phyloP scores from a whole-genome alignment of 2,888 invertebrate species.

The Lysandra coridon region DNA sequence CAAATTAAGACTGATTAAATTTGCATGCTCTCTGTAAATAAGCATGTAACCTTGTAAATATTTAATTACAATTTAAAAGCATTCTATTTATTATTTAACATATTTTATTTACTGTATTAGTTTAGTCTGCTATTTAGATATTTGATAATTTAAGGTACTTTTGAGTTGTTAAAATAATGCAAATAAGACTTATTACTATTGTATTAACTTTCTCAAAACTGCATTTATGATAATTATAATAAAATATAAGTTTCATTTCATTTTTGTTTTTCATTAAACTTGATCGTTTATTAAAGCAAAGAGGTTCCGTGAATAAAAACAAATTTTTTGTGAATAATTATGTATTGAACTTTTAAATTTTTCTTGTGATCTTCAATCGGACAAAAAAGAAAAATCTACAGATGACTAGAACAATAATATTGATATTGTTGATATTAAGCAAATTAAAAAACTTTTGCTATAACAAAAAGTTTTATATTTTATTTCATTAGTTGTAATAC shows the following conservation, averaged over 20 bases:
- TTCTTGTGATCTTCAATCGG: neutral
- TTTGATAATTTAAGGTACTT: slow-evolving; percentile 19
- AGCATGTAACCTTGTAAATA: slow-evolving; percentile 39
- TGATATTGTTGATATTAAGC: slow-evolving; percentile 5
- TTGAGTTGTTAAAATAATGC: slow-evolving; percentile 34
- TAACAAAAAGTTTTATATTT: neutral
- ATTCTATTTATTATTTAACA: slow-evolving; percentile 41
- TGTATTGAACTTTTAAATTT: neutral
- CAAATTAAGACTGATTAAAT: slow-evolving; percentile 46
- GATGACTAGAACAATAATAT: slow-evolving; percentile 7
- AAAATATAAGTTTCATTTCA: slow-evolving; percentile 39
- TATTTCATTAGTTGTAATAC: neutral
- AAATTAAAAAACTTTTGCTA: neutral
- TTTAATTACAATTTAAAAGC: slow-evolving; percentile 33
- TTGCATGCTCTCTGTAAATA: slow-evolving; percentile 43
- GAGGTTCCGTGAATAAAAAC: neutral
- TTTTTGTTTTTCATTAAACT: neutral
- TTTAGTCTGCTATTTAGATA: slow-evolving; percentile 10
- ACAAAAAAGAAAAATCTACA: neutral
- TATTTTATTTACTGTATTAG: slow-evolving; percentile 27
- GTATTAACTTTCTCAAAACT: slow-evolving; percentile 60
- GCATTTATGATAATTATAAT: slow-evolving; percentile 66
- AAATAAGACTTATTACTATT: slow-evolving; percentile 52
- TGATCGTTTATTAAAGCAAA: neutral
- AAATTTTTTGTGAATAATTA: neutral